Evolutionary conservation across 2,797 vertebrate genomes (phyloP), one percentile per base, ranked within the genome.

Genomic region (Podarcis lilfordi): DNA sequence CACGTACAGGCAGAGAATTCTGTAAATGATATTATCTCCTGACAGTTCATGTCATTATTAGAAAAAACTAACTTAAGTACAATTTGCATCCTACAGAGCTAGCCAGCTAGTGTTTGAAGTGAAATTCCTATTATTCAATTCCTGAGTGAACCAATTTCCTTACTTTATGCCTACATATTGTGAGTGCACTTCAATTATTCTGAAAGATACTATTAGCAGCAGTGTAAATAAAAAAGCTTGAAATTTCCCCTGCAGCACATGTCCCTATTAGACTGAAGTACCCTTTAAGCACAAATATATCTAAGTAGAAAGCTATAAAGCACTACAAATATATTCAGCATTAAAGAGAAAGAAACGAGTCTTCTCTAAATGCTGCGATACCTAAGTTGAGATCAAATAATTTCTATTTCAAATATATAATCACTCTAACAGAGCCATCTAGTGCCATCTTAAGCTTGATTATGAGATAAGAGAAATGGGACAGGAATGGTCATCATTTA

Each of bases 401-500:
- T 95, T 95, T 96, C 93, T 96, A 92, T 95, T 95, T 96, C 95
- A 96, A 95, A 96, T 94, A 96, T 86, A 95, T 96, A 96, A 97
- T 97, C 95, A 97, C 96, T 97, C 96, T 94, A 96, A 95, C 94
- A 94, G 96, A 97, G 96, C 95, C 96, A 96, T 95, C 96, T 96
- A 89, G 94, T 95, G 94, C 94, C 94, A 97, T 97, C 96, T 96
- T 97, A 96, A 97, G 97, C 96, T 95, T 98, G 97, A 98, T 98
- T 97, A 96, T 95, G 95, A 97, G 95, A 98, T 96, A 95, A 97
- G 97, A 95, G 96, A 95, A 96, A 96, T 2, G 86, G 81, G 89
- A 96, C 96, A 94, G 95, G 96, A 96, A 98, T 97, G 91, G 95
- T 96, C 97, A 98, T 97, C 91, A 95, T 96, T 96, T 97, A 97